Evolutionary conservation across 30 jellyfish, hydroid and myxozoan genomes (phyloP).

Genomic region (Pelagia noctiluca): DNA sequence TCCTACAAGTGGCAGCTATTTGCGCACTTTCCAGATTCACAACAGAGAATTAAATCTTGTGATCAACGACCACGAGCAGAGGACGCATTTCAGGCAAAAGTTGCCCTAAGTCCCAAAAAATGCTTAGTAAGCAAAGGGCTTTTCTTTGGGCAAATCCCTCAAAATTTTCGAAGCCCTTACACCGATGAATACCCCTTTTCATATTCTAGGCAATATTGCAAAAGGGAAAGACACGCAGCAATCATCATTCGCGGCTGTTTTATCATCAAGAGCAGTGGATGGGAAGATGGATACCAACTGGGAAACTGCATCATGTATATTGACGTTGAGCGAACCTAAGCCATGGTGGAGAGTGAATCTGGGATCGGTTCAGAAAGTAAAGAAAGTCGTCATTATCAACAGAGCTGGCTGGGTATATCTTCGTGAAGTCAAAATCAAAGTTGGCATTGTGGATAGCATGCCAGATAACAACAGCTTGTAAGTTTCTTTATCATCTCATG

Average conservation of each 20-base stretch:
- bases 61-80: too few relatives aligned
- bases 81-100: too few relatives aligned
- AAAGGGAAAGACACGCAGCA: constrained; percentile 63
- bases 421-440: constrained; percentile 38
- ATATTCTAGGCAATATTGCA: constrained; percentile 50
- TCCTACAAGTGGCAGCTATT: too few relatives aligned
- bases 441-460: constrained; percentile 43
- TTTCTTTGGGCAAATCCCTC: too few relatives aligned
- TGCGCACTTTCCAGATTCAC: too few relatives aligned
- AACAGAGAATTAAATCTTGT: too few relatives aligned
- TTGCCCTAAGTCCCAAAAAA: too few relatives aligned
- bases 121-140: too few relatives aligned
- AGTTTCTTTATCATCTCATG: constrained; percentile 2
- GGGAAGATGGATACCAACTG: constrained; percentile 49
- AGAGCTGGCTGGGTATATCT: constrained; percentile 52
- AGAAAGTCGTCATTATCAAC: constrained; percentile 24
- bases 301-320: constrained; percentile 46
- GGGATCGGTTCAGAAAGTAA: constrained; percentile 21
- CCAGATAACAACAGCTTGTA: constrained; percentile 32
- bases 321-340: constrained; percentile 28
- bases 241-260: constrained; percentile 54
- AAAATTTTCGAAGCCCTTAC: too few relatives aligned
- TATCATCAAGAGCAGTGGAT: constrained; percentile 57
- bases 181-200: too few relatives aligned
- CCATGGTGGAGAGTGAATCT: constrained; percentile 79